Conservation (phyloP, 2,113 vertebrate species). For the Chaetodon trifascialis region DNA sequence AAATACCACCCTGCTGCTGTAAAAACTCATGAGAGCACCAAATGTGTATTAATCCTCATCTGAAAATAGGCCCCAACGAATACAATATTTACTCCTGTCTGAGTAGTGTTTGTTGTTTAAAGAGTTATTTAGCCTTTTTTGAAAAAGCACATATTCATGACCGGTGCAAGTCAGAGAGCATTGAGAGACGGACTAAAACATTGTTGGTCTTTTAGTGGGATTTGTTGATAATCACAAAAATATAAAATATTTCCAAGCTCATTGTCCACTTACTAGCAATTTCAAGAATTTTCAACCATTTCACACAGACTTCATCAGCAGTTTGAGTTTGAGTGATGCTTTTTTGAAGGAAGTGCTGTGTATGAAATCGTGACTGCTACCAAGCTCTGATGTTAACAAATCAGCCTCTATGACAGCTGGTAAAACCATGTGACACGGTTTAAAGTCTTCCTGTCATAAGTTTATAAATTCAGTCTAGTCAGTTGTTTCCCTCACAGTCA, state of each 20-base stretch:
- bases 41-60: not conserved
- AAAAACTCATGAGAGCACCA: not conserved
- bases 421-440: not conserved
- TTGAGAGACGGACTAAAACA: too few species aligned
- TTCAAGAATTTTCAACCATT: too few species aligned
- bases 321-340: not conserved
- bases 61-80: too few species aligned
- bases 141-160: too few species aligned
- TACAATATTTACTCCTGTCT: not conserved
- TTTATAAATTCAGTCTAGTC: not conserved
- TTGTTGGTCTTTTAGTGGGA: too few species aligned
- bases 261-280: too few species aligned
- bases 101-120: not conserved
- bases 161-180: not conserved
- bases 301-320: too few species aligned
- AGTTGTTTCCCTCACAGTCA: not conserved
- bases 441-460: not conserved
- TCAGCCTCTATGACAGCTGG: not conserved
- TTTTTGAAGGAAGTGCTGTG: not conserved
- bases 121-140: too few species aligned
- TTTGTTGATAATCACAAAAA: too few species aligned
- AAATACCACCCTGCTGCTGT: not conserved
- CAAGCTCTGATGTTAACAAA: not conserved
- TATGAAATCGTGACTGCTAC: not conserved
- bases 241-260: too few species aligned